phyloP scores from a whole-genome alignment of 2,113 vertebrate genomes.

The Dasyurus viverrinus region DNA sequence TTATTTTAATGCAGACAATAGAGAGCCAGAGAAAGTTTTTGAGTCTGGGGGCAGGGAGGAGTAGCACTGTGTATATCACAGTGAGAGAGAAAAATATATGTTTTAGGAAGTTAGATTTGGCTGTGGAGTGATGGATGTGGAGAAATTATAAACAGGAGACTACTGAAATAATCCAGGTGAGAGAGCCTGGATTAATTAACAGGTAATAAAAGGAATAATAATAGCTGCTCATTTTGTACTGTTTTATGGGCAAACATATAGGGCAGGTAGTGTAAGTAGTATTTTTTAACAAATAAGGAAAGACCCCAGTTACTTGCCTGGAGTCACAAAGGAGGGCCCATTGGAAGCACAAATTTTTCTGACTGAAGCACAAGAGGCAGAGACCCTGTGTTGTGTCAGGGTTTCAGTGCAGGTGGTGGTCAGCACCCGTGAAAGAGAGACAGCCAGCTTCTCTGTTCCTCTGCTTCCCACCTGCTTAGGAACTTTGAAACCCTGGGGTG shows the following conservation, averaged over 20 bases:
- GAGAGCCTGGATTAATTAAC: not conserved
- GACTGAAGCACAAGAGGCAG: not conserved
- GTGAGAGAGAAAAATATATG: not conserved
- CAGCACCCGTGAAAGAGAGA: not conserved
- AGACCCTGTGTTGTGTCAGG: not conserved
- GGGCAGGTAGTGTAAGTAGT: not conserved
- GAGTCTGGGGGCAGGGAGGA: not conserved
- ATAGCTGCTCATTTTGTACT: not conserved
- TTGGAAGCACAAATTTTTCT: not conserved
- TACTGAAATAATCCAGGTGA: not conserved
- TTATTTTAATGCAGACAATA: not conserved
- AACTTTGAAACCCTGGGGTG: not conserved
- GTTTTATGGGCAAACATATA: not conserved
- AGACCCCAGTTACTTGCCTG: not conserved
- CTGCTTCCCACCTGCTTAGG: not conserved
- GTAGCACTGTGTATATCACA: not conserved
- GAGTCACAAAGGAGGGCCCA: not conserved
- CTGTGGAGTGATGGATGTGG: too few species aligned
- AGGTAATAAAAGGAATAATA: not conserved
- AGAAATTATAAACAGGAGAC: not conserved
- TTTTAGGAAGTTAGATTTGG: too few species aligned
- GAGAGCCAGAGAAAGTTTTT: not conserved
- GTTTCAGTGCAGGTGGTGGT: not conserved
- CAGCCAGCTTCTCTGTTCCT: accelerated
- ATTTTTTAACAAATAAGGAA: not conserved